phyloP scores from a whole-genome alignment of 1,140 invertebrate genomes.

The Cotesia vestalis region DNA sequence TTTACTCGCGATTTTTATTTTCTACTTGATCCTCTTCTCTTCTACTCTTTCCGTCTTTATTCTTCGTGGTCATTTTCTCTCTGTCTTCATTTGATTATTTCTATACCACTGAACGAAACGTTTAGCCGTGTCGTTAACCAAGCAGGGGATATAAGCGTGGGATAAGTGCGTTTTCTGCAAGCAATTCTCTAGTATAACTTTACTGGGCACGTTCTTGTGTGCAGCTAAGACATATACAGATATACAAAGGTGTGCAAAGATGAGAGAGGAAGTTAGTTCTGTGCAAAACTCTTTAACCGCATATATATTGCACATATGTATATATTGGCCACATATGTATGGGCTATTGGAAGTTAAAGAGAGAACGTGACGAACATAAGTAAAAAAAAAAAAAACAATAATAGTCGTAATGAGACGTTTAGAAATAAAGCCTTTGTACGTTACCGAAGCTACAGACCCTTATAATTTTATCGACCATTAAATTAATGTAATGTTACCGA shows the following conservation, averaged over 20 bases:
- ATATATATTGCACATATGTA: no score
- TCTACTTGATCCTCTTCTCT: not conserved
- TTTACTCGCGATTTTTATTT: not conserved
- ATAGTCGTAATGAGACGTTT: slow-evolving; percentile 35
- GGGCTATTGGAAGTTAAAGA: slow-evolving; percentile 30
- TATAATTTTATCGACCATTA: slow-evolving; percentile 25
- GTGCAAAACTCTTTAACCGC: no score
- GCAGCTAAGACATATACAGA: no score
- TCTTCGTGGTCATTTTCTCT: not conserved
- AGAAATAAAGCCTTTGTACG: slow-evolving; percentile 16
- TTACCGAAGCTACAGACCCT: slow-evolving; percentile 19
- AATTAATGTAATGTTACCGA: slow-evolving; percentile 12
- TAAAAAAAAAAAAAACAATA: slow-evolving; percentile 21
- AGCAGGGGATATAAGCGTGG: slow-evolving; percentile 27
- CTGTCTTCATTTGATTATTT: not conserved
- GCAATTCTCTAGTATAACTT: not conserved
- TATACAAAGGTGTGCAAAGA: no score
- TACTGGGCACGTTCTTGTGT: no score
- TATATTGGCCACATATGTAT: no score
- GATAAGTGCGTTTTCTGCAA: slow-evolving; percentile 27
- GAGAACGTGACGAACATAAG: slow-evolving; percentile 14
- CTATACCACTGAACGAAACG: slow-evolving; percentile 9
- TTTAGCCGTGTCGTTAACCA: slow-evolving; percentile 33
- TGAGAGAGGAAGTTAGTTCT: no score
- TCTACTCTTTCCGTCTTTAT: not conserved